Percentiles rank a stretch among this genome's conserved stretches.
These are phyloP conservation scores for Allophyes oxyacanthae DNA, from an alignment of 2,888 invertebrate species.

Conservation along the genomic window DNA sequence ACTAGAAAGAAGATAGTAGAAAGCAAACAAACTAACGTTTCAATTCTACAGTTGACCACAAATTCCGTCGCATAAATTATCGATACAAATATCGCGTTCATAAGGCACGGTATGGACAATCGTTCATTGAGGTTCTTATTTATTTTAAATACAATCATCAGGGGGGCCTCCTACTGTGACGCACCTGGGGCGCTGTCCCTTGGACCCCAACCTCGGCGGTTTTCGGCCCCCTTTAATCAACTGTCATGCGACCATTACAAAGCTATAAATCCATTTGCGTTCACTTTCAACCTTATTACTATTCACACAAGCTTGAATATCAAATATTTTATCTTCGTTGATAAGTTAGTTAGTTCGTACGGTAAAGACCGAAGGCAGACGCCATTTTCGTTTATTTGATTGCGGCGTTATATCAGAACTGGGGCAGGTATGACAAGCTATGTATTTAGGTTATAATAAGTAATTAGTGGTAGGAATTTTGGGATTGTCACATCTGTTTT, in stretches of 20 bases:
- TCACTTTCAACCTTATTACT: slow-evolving; percentile 14
- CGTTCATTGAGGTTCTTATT: slow-evolving; percentile 89
- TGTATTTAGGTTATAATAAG: slow-evolving; percentile 62
- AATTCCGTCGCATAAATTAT: slow-evolving; percentile 59
- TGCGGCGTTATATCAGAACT: slow-evolving; percentile 79
- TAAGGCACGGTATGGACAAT: slow-evolving; percentile 85
- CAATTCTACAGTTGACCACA: slow-evolving; percentile 49
- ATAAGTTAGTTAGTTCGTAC: slow-evolving; percentile 56
- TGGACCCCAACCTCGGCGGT: slow-evolving; percentile 84
- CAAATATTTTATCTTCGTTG: slow-evolving; percentile 10
- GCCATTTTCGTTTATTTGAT: slow-evolving; percentile 83
- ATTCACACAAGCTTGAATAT: slow-evolving; percentile 47
- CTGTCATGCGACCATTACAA: slow-evolving; percentile 84
- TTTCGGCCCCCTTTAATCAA: slow-evolving; percentile 89
- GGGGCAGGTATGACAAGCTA: slow-evolving; percentile 76
- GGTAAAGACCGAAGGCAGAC: slow-evolving; percentile 66
- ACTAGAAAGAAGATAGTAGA: slow-evolving; percentile 1
- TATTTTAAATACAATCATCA: slow-evolving; percentile 90
- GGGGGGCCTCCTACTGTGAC: slow-evolving; percentile 82
- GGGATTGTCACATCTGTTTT: slow-evolving; percentile 33
- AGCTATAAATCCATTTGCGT: slow-evolving; percentile 68
- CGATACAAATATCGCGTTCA: slow-evolving; percentile 62
- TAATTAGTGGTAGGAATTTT: slow-evolving; percentile 49
- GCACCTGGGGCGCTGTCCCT: slow-evolving; percentile 86
- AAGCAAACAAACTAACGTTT: slow-evolving; percentile 36